Evolutionary conservation across 2,797 vertebrate species (phyloP).

Genomic region (Sandelia bainsii): DNA sequence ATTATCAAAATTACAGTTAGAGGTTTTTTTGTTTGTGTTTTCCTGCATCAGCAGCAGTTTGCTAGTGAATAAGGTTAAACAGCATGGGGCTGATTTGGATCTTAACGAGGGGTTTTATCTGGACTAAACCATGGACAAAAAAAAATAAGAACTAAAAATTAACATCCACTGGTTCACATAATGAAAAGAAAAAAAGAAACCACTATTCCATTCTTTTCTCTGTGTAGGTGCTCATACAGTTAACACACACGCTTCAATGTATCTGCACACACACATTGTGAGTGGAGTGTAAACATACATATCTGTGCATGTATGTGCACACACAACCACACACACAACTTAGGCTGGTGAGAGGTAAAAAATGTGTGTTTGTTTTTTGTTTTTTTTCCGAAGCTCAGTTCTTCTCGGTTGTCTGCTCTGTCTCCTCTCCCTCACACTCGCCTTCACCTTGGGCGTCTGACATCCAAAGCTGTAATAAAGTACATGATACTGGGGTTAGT

Average conservation of each 20-base stretch:
- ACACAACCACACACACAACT: slow-evolving; percentile 75
- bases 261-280: slow-evolving; percentile 74
- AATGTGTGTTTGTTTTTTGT: slow-evolving; percentile 50
- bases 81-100: slow-evolving; percentile 49
- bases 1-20: slow-evolving; percentile 59
- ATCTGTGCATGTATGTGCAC: slow-evolving; percentile 72
- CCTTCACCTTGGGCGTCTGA: slow-evolving; percentile 91
- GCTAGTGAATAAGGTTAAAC: slow-evolving; percentile 57
- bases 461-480: slow-evolving; percentile 92
- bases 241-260: slow-evolving; percentile 57
- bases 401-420: slow-evolving; percentile 90
- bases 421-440: slow-evolving; percentile 81
- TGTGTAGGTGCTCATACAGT: slow-evolving; percentile 71
- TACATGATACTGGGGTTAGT: slow-evolving; percentile 28
- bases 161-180: slow-evolving; percentile 64
- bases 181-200: slow-evolving; percentile 41
- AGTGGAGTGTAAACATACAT: slow-evolving; percentile 80
- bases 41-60: slow-evolving; percentile 62
- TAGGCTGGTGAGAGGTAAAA: slow-evolving; percentile 84
- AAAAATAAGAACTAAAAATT: slow-evolving; percentile 14
- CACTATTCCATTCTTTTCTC: slow-evolving; percentile 63
- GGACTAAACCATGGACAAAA: slow-evolving; percentile 45
- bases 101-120: slow-evolving; percentile 52
- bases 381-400: slow-evolving; percentile 77
- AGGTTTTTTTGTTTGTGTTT: slow-evolving; percentile 53